Conservation (phyloP, 2,888 invertebrate species). For the Aromia moschata region DNA sequence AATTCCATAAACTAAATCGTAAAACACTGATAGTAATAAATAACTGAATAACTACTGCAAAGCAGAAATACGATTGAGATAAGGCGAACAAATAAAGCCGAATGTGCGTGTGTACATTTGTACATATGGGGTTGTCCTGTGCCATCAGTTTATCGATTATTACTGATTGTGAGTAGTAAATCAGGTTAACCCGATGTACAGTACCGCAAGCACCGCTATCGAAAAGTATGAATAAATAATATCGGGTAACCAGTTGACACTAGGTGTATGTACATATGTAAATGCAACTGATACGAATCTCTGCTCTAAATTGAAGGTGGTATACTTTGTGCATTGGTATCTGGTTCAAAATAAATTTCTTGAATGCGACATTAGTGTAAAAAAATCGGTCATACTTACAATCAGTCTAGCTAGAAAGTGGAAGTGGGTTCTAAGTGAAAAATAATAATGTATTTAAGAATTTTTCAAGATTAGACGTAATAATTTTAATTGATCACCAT, state of each 20-base stretch:
- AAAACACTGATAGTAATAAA: background rate
- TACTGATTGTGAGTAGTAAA: slow-evolving; percentile 14
- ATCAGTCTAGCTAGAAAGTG: too few relatives aligned
- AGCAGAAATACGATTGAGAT: background rate
- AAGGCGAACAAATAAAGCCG: slow-evolving; percentile 10
- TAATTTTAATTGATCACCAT: too few relatives aligned
- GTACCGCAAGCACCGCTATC: slow-evolving; percentile 8
- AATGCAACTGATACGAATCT: too few relatives aligned
- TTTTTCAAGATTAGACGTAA: too few relatives aligned
- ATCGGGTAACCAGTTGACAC: slow-evolving; percentile 8
- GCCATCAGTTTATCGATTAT: slow-evolving; percentile 21
- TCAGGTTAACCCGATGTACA: slow-evolving; percentile 18
- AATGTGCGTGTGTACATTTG: background rate
- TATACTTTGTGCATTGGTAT: too few relatives aligned
- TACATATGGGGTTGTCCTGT: background rate
- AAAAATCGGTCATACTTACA: too few relatives aligned
- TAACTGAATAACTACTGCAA: background rate
- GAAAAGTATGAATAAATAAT: slow-evolving; percentile 22
- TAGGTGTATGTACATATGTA: too few relatives aligned
- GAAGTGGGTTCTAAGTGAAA: too few relatives aligned
- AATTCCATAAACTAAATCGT: background rate
- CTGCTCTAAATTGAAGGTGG: too few relatives aligned
- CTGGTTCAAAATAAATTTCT: too few relatives aligned
- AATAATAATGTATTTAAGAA: too few relatives aligned
- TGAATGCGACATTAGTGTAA: too few relatives aligned